Percentiles rank a stretch among this genome's conserved stretches.
These are phyloP conservation scores for Thymallus thymallus DNA, from an alignment of 2,113 vertebrate genomes.

Conservation along the genomic window DNA sequence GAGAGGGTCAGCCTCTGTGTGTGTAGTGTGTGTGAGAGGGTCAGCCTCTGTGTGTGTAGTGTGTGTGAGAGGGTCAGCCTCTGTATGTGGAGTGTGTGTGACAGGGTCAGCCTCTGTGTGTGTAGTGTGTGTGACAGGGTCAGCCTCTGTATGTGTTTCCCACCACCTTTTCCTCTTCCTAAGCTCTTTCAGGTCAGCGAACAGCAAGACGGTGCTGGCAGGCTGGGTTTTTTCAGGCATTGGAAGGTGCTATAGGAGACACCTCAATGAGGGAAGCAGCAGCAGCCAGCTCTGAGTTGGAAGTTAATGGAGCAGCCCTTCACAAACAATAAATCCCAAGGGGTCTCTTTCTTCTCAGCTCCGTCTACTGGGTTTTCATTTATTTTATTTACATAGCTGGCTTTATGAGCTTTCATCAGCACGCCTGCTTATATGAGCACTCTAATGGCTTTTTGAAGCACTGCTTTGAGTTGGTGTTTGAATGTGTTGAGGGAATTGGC, in stretches of 20 bases:
- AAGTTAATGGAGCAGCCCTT: conserved; percentile 73
- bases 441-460: conserved; percentile 62
- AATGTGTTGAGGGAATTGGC: conserved; percentile 31
- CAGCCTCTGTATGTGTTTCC: conserved; percentile 31
- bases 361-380: conserved; percentile 68
- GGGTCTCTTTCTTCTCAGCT: conserved; percentile 60
- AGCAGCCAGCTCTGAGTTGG: conserved; percentile 57
- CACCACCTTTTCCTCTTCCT: conserved; percentile 41
- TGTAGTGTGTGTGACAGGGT: no score
- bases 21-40: no score
- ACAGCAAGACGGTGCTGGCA: conserved; percentile 21
- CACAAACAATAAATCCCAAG: conserved; percentile 71
- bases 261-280: conserved; percentile 46
- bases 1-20: no score
- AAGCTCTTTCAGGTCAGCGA: conserved; percentile 50
- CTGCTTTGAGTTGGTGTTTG: conserved; percentile 30
- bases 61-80: no score
- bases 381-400: conserved; percentile 73
- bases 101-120: no score
- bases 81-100: no score
- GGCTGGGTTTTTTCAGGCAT: conserved; percentile 38
- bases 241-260: conserved; percentile 60
- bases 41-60: no score
- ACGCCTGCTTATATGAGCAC: conserved; percentile 67
- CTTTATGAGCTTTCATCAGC: conserved; percentile 75